Base-by-base conservation (phyloP, 2,113 vertebrate species). In the Pterocles gutturalis region DNA sequence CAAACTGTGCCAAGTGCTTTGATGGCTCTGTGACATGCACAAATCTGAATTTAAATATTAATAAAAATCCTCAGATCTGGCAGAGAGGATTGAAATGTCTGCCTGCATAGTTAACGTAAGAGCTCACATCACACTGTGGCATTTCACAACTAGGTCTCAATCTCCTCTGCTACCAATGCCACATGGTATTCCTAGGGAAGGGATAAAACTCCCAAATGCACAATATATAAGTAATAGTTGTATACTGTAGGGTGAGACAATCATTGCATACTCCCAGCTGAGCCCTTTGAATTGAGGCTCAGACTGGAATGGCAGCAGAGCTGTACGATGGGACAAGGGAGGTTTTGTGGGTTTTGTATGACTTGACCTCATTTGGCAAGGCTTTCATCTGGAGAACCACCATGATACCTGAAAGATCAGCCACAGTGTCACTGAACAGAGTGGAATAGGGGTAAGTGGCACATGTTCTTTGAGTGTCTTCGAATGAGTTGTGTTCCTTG, bases 91-190 rank as follows among this genome's bases (percentile, higher is more conserved):
- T 83, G 79, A 93, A 90, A 70, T 53, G 34, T 41, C 77, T 89
- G 36, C 58, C 83, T 54, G 69, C 83, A 65, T 70, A 36, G 41
- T 71, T 76, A 89, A 61, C 18, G 0, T 33, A 70, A 89, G 38
- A 89, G 77, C 58, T 93, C 34, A 48, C 41, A 67, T 80, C 55
- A 67, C n/a, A 58, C 48, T 45, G 61, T 65, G 78, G 41, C 29
- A 62, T 87, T 82, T 95, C 83, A 93, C 85, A 92, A 49, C 5
- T 84, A 78, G 83, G 83, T 88, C 55, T 88, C 55, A 81, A 49
- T 64, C 83, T 78, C 66, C 60, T 73, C n/a, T 48, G 54, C 45
- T 90, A 67, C 61, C 67, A 60, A 3, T 43, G 46, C 61, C 55
- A 49, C 25, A 17, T 2, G 16, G 81, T 79, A 71, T 72, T 94